Evolutionary conservation across 2,797 vertebrate genomes (phyloP).

Genomic region (Channallabes apus): DNA sequence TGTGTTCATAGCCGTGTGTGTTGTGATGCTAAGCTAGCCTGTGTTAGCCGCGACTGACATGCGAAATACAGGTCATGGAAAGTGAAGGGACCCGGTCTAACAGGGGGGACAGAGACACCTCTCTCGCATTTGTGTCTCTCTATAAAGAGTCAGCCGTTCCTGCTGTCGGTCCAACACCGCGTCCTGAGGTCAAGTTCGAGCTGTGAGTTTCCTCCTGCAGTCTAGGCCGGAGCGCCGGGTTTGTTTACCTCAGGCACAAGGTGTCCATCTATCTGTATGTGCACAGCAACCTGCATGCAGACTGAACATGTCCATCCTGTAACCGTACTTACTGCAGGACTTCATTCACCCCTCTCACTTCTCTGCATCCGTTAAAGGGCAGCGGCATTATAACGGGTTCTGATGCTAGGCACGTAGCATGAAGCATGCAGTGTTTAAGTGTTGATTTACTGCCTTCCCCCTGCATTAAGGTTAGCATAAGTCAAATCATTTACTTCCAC

Average conservation of each 20-base stretch:
- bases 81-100: not conserved
- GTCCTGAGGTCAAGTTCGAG: not conserved
- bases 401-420: not conserved
- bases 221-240: conserved; percentile 21
- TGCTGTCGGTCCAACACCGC: not conserved
- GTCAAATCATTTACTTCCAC: too few species aligned
- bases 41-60: not conserved
- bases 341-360: not conserved
- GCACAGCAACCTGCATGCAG: not conserved
- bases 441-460: too few species aligned
- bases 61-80: not conserved
- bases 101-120: too few species aligned
- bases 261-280: not conserved
- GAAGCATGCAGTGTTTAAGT: not conserved
- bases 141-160: not conserved
- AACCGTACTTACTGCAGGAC: not conserved
- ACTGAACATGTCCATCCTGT: not conserved
- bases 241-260: conserved; percentile 25
- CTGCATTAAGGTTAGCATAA: not conserved
- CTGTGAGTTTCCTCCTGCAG: not conserved
- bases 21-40: conserved; percentile 17
- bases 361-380: not conserved
- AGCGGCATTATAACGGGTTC: not conserved
- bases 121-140: not conserved
- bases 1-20: not conserved